Base-by-base conservation (phyloP, 2,113 vertebrate genomes). In the Ramphastos sulfuratus region DNA sequence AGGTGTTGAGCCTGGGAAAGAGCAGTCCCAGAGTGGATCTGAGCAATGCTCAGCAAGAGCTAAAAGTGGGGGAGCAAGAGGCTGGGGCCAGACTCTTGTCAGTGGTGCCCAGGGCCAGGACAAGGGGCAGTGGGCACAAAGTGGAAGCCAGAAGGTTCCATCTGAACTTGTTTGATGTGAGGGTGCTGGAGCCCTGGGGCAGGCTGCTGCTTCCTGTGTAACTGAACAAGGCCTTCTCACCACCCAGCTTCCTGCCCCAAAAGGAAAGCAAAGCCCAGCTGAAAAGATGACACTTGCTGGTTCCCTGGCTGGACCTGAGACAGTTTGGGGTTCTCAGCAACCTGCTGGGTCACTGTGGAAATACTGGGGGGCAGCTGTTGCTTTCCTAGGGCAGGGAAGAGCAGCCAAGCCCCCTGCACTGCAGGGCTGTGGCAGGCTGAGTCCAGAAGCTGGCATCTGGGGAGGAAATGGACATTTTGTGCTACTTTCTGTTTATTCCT, bases 271-370 rank as follows among this genome's bases (percentile, higher is more conserved):
- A 84, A 87, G 48, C 7, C 13, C 2, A 4, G 8, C 55, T 75
- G 28, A 61, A 56, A 59, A 44, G 23, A 12, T 12, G 6, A 31
- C 73, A n/a, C 27, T 17, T 0, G 2, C 27, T 42, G 50, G 15
- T 27, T 48, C 27, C 23, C 25, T 54, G 71, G 10, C n/a, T 69
- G 55, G 20, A 42, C 42, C n/a, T 6, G 16, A 77, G 64, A 42
- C 1, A 5, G 0, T 25, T 2, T 3, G 2, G 35, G 24, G 42
- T 27, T 79, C 25, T 31, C 7, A 5, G 39, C 24, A 14, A 4
- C 3, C 28, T 33, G 44, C 48, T 31, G 35, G 58, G 33, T 27
- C 46, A 3, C 15, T 55, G 39, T 18, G 59, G 11, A 37, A 14
- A 7, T 18, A 6, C 1, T 6, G 0, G 11, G 19, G 3, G 19